Conservation (phyloP, 1,140 invertebrate genomes). For the Brachionus sp. region DNA sequence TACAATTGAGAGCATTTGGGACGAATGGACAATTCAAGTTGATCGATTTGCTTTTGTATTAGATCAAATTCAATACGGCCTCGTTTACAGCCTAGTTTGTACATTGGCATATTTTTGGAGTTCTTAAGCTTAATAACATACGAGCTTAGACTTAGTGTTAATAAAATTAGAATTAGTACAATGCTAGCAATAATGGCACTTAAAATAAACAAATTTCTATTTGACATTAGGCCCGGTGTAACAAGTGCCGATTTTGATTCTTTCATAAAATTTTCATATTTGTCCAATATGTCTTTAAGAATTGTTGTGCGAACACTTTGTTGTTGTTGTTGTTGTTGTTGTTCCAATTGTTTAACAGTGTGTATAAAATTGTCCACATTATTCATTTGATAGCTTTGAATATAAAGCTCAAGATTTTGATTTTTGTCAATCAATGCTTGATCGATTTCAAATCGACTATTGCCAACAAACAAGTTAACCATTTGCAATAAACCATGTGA, state of each 20-base stretch:
- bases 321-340: too few species aligned
- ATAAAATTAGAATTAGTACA: not conserved
- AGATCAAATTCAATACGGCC: not conserved
- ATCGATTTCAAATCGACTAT: not conserved
- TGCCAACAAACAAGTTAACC: not conserved
- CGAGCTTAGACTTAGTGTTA: not conserved
- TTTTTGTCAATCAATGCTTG: not conserved
- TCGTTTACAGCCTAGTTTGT: not conserved
- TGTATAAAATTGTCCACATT: not conserved
- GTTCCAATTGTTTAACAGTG: not conserved
- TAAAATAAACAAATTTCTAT: not conserved
- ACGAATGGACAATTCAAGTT: not conserved
- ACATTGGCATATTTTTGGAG: not conserved
- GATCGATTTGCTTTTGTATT: conserved; percentile 11
- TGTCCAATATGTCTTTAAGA: not conserved
- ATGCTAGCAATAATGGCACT: not conserved
- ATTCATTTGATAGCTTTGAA: not conserved
- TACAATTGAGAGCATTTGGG: not conserved
- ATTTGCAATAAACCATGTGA: not conserved
- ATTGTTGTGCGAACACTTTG: not conserved
- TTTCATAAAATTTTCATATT: not conserved
- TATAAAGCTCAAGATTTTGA: not conserved
- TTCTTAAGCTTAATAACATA: not conserved
- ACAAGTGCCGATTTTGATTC: not conserved
- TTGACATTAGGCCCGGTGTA: not conserved